Percentiles rank a stretch among this genome's conserved stretches.
phyloP scores from a whole-genome alignment of 2,888 invertebrate genomes.

The Drosophila differens region DNA sequence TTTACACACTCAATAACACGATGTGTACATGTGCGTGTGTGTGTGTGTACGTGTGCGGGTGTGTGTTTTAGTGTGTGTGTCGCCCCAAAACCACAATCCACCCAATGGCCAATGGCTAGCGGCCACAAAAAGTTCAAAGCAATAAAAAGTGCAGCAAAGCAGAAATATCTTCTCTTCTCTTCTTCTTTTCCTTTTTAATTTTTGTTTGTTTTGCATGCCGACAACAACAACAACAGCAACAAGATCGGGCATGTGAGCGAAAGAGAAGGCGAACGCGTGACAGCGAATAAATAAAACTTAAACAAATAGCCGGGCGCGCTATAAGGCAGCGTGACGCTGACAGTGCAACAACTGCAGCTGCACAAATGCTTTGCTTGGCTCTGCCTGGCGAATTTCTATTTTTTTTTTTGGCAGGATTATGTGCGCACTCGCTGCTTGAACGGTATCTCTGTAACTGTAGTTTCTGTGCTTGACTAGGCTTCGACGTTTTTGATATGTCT shows the following conservation, averaged over 20 bases:
- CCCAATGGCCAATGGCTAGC: constrained; percentile 26
- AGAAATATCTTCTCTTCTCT: constrained; percentile 21
- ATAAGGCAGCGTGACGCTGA: constrained; percentile 23
- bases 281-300: constrained; percentile 4
- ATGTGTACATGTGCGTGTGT: background rate
- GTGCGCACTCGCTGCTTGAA: background rate
- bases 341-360: constrained; percentile 24
- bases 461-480: background rate
- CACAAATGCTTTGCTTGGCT: constrained; percentile 24
- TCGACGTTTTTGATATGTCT: constrained; percentile 1
- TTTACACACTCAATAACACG: constrained; percentile 15
- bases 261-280: constrained; percentile 10
- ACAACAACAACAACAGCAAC: constrained; percentile 3
- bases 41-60: constrained; percentile 16
- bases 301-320: constrained; percentile 18
- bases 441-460: background rate
- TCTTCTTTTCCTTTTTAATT: background rate
- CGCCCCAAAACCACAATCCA: constrained; percentile 43
- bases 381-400: constrained; percentile 9
- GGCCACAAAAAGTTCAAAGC: constrained; percentile 73
- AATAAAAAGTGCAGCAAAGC: constrained; percentile 59
- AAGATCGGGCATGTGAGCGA: constrained; percentile 18
- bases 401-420: constrained; percentile 48
- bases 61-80: constrained; percentile 29
- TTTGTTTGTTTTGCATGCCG: constrained; percentile 22